Evolutionary conservation across 2,113 vertebrate genomes (phyloP).

Genomic region (Paradoxurus hermaphroditus): DNA sequence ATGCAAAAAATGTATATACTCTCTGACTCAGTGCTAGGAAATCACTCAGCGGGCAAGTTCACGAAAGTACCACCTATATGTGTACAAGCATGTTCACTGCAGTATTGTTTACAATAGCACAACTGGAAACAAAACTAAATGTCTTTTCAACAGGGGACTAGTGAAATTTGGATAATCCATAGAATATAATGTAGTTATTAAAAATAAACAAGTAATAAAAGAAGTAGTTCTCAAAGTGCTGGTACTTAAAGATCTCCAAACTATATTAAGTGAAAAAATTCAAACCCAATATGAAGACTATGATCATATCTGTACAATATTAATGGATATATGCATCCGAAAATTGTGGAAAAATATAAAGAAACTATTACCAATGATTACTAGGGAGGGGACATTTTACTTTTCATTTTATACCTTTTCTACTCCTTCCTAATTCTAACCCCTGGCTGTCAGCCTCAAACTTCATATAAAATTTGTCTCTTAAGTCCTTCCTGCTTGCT

Average conservation of each 20-base stretch:
- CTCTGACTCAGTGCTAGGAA: neutral
- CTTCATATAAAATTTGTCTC: neutral
- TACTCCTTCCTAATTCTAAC: neutral
- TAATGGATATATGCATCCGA: neutral
- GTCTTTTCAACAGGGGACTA: neutral
- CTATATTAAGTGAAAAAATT: neutral
- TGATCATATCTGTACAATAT: neutral
- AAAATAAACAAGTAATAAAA: constrained; percentile 32
- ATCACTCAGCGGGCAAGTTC: neutral
- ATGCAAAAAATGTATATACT: neutral
- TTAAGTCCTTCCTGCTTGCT: neutral
- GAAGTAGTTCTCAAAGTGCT: neutral
- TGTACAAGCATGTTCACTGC: neutral
- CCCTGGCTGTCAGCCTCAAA: neutral
- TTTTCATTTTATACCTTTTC: neutral
- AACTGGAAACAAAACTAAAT: constrained; percentile 2
- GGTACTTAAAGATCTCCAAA: neutral
- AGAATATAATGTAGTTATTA: neutral
- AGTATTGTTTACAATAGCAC: neutral
- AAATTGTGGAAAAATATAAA: neutral
- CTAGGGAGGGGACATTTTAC: neutral
- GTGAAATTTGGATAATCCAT: neutral
- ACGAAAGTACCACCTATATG: neutral
- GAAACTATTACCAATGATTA: neutral
- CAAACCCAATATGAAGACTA: neutral